Evolutionary conservation across 1,140 invertebrate species (phyloP), one percentile per base, ranked within the genome.

Genomic region (Caerostris extrusa): DNA sequence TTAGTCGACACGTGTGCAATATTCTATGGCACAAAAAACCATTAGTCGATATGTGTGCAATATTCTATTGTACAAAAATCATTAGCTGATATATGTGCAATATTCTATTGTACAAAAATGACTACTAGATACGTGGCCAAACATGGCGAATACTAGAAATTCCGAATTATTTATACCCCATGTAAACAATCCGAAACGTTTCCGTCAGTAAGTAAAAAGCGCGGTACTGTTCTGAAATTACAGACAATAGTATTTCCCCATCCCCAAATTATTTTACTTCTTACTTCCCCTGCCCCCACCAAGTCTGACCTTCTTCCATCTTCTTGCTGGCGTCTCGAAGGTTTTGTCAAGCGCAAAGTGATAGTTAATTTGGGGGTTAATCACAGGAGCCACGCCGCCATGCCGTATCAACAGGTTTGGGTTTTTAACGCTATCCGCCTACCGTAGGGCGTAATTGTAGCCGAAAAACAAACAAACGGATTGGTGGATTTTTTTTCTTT

Each of bases 271-370:
- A 69, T 93, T 53, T 60, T 93, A 71, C 61, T 93, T 87, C 61
- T 87, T 69, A 53, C 4, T 57, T 91, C 60, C 60, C n/a, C 67
- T 92, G 56, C 57, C 55, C 56, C 5, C 67, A 17, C 17, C 67
- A 19, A 3, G 77, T 91, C 71, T 91, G 56, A 67, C 81, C 57
- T 61, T 57, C 64, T 90, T 81, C 60, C 17, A 67, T 86, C 56
- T 17, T 50, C 61, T 14, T 53, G 7, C 60, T 61, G 91, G 91
- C 91, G 91, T 93, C 91, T 93, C 34, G 91, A 87, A 60, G 91
- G 91, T 87, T 93, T 93, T 91, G 81, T 93, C 91, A 93, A 87
- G 82, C 91, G 60, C n/a, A 93, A 93, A 93, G 82, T 87, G 64
- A 93, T 93, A 93, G 82, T 93, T 93, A 93, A 93, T 93, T 93